Conservation (phyloP, 2,113 vertebrate genomes). For the Malaclemys terrapin region DNA sequence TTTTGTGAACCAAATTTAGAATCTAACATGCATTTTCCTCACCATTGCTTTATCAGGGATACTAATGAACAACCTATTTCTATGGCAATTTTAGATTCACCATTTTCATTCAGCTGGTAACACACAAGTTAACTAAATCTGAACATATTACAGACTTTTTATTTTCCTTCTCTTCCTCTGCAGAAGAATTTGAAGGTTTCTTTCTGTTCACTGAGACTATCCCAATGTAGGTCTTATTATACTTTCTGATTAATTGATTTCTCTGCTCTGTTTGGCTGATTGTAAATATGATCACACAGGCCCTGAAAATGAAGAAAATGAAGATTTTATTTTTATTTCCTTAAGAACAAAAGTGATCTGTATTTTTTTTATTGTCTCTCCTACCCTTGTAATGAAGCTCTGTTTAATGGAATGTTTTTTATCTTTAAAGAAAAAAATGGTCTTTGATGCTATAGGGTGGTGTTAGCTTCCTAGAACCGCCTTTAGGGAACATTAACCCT, state of each 20-base stretch:
- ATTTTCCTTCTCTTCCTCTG: not conserved
- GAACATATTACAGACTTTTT: too few species aligned
- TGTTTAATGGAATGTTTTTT: not conserved
- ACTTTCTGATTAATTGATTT: not conserved
- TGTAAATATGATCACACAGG: not conserved
- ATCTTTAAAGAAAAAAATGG: not conserved
- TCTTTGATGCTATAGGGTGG: not conserved
- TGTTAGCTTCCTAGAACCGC: not conserved
- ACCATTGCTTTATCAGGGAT: not conserved
- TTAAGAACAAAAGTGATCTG: too few species aligned
- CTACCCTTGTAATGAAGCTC: not conserved
- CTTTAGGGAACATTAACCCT: not conserved
- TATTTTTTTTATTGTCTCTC: not conserved
- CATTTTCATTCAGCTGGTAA: not conserved
- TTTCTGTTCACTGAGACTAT: not conserved
- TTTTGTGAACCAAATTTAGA: not conserved
- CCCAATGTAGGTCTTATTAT: not conserved
- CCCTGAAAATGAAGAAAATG: not conserved
- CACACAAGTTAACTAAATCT: not conserved
- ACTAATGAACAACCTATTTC: not conserved
- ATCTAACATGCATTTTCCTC: not conserved
- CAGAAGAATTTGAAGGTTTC: not conserved
- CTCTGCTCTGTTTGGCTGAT: not conserved
- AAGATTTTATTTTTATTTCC: not conserved
- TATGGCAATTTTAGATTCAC: not conserved